A percentile compares a stretch with the other conserved stretches of the same genome.
These are phyloP conservation scores for Oncopodura yosiiana DNA, from an alignment of 1,140 invertebrate species.

Conservation along the genomic window DNA sequence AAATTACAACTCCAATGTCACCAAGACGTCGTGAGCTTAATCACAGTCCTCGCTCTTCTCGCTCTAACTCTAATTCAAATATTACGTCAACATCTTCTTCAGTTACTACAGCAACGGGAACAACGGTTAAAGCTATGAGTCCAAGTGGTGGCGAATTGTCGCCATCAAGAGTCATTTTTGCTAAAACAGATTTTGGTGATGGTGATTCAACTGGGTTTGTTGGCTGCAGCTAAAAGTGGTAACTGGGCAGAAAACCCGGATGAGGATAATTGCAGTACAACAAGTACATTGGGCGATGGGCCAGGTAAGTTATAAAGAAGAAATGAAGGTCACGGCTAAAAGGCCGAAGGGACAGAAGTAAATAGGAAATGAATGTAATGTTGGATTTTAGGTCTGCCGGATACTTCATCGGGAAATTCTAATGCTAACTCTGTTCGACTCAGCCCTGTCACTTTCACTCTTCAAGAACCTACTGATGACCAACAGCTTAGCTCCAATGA, in stretches of 20 bases:
- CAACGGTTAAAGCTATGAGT: background rate
- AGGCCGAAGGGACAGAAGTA: background rate
- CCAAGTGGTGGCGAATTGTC: background rate
- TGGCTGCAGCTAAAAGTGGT: background rate
- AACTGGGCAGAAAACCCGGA: constrained; percentile 21
- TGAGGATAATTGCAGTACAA: constrained; percentile 28
- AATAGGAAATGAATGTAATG: background rate
- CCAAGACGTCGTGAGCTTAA: background rate
- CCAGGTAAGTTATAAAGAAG: too few species aligned
- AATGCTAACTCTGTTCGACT: constrained; percentile 19
- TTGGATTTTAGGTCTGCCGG: too few species aligned
- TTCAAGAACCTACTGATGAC: constrained; percentile 27
- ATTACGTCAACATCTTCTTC: too few species aligned
- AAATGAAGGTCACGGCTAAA: too few species aligned
- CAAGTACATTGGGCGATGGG: constrained; percentile 32
- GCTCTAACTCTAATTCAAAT: background rate
- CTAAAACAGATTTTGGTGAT: background rate
- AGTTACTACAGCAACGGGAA: too few species aligned
- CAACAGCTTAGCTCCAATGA: constrained; percentile 19
- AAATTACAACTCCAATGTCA: background rate
- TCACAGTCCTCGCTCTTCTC: background rate
- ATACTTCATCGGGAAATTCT: constrained; percentile 10
- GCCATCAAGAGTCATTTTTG: background rate
- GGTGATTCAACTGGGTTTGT: background rate
- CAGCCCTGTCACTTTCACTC: constrained; percentile 32